Evolutionary conservation across 2,113 vertebrate genomes (phyloP).

Genomic region (Mesoclemmys tuberculata): DNA sequence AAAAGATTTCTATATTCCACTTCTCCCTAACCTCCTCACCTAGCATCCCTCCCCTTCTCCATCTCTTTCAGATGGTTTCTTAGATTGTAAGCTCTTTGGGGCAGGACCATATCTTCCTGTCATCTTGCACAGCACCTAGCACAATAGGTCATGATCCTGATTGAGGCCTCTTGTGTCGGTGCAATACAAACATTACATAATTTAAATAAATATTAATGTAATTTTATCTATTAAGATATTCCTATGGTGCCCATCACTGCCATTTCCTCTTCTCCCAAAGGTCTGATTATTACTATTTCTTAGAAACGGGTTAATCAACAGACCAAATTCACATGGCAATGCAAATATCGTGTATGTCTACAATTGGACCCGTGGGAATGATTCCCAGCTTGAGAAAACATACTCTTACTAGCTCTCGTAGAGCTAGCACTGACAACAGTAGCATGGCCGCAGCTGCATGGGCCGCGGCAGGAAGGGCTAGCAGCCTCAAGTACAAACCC

Average conservation of each 20-base stretch:
- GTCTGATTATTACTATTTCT: slow-evolving; percentile 26
- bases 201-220: neutral
- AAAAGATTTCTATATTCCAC: neutral
- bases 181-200: neutral
- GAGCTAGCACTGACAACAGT: neutral
- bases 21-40: neutral
- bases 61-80: neutral
- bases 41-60: neutral
- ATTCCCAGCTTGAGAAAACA: neutral
- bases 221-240: neutral
- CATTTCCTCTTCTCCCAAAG: slow-evolving; percentile 34
- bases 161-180: neutral
- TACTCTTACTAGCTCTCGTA: neutral
- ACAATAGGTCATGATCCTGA: neutral
- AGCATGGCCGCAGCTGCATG: neutral
- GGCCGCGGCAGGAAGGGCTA: neutral
- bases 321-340: slow-evolving; percentile 50
- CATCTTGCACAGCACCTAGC: neutral
- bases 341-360: neutral
- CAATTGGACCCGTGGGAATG: too few species aligned
- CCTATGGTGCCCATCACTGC: neutral
- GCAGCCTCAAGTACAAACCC: neutral
- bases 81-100: neutral
- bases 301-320: slow-evolving; percentile 47
- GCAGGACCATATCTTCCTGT: neutral